phyloP scores from a whole-genome alignment of 2,797 vertebrate genomes.

The Sibirionetta formosa region DNA sequence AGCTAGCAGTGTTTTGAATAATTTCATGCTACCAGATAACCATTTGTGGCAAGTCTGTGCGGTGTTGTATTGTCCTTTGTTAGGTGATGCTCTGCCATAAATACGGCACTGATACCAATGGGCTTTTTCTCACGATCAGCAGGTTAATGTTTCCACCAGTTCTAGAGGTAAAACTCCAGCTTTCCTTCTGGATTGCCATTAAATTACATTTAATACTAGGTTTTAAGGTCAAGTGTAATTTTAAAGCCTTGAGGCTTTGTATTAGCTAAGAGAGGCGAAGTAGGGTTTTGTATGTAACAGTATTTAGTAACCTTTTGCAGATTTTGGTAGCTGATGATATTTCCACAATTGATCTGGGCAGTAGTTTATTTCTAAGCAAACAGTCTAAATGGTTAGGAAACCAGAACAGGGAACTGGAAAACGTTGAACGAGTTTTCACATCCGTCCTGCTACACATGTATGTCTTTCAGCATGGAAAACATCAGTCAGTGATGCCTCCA shows the following conservation, averaged over 20 bases:
- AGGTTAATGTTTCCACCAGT: background rate
- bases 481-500: background rate
- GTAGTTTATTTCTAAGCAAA: background rate
- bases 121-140: background rate
- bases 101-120: accelerated
- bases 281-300: background rate
- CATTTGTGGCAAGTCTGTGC: background rate
- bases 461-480: accelerated
- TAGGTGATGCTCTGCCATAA: too few species aligned
- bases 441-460: background rate
- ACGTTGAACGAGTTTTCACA: background rate
- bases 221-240: slow-evolving; percentile 35
- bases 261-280: background rate
- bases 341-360: background rate
- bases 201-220: background rate
- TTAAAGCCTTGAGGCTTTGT: background rate
- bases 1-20: accelerated
- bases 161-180: background rate
- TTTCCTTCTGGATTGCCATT: background rate
- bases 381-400: background rate
- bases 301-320: background rate
- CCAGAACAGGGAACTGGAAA: accelerated
- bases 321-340: background rate
- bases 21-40: background rate
- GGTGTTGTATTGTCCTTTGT: background rate